Evolutionary conservation across 1,140 invertebrate genomes (phyloP).

Genomic region (Steinernema feltiae): DNA sequence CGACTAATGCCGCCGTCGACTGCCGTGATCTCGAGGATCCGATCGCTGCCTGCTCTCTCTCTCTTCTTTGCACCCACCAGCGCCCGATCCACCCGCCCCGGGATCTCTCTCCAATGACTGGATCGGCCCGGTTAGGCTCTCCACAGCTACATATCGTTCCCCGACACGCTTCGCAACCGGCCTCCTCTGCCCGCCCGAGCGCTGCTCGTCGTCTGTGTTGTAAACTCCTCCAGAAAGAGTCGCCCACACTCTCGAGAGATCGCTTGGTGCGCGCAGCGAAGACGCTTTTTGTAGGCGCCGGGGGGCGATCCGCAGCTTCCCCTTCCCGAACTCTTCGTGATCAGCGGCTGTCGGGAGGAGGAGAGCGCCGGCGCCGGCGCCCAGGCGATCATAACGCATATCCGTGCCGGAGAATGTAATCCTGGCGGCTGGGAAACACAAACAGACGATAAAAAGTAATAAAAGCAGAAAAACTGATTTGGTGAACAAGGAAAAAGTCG

Average conservation of each 20-base stretch:
- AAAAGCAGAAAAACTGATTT: neutral
- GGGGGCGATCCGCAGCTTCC: neutral
- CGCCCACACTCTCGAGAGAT: conserved; percentile 10
- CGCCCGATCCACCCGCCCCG: neutral
- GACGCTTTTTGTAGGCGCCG: conserved; percentile 4
- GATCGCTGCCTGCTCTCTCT: neutral
- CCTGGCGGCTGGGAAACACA: neutral
- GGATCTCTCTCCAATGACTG: neutral
- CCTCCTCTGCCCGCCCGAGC: neutral
- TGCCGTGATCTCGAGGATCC: neutral
- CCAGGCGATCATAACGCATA: neutral
- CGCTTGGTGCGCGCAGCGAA: neutral
- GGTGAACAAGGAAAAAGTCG: neutral
- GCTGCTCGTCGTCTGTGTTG: neutral
- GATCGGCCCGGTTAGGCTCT: conserved; percentile 13
- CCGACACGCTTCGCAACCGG: neutral
- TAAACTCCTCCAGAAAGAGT: conserved; percentile 13
- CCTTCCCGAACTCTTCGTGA: neutral
- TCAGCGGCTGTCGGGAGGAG: neutral
- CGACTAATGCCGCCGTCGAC: neutral
- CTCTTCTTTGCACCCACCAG: neutral
- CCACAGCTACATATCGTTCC: neutral
- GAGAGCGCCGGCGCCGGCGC: neutral
- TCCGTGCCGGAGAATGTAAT: neutral
- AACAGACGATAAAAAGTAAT: neutral